Evolutionary conservation across 2,797 vertebrate genomes (phyloP).

Genomic region (Scleropages formosus): DNA sequence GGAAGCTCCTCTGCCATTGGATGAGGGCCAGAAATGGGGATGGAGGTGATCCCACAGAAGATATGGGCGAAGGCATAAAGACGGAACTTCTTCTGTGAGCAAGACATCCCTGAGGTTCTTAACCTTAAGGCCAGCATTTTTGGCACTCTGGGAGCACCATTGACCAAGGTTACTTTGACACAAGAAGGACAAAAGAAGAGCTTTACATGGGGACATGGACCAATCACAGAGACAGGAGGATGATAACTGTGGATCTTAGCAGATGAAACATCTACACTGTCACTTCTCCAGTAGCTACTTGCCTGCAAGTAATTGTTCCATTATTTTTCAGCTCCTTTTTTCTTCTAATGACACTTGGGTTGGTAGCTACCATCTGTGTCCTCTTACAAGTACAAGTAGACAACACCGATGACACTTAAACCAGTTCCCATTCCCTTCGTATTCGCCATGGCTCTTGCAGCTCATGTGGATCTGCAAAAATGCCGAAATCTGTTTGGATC

Average conservation of each 20-base stretch:
- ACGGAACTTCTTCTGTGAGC: too few species aligned
- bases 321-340: constrained; percentile 3
- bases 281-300: neutral
- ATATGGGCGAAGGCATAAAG: too few species aligned
- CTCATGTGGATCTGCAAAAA: neutral
- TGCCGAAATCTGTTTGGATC: neutral
- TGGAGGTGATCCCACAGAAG: too few species aligned
- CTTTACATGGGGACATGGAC: neutral
- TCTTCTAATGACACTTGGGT: neutral
- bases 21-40: too few species aligned
- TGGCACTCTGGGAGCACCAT: neutral
- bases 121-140: neutral
- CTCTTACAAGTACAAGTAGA: neutral
- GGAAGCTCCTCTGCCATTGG: too few species aligned
- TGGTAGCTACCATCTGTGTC: neutral
- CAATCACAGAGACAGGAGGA: neutral
- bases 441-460: neutral
- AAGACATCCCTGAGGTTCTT: too few species aligned
- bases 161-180: neutral
- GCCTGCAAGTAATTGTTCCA: neutral
- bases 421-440: neutral
- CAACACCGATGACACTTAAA: neutral
- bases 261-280: neutral
- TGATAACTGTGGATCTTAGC: constrained; percentile 4
- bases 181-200: neutral